A percentile compares a stretch with the other conserved stretches of the same genome.
These are phyloP conservation scores for Ernsta delagoae DNA, from an alignment of 2,888 invertebrate genomes.

Conservation along the genomic window DNA sequence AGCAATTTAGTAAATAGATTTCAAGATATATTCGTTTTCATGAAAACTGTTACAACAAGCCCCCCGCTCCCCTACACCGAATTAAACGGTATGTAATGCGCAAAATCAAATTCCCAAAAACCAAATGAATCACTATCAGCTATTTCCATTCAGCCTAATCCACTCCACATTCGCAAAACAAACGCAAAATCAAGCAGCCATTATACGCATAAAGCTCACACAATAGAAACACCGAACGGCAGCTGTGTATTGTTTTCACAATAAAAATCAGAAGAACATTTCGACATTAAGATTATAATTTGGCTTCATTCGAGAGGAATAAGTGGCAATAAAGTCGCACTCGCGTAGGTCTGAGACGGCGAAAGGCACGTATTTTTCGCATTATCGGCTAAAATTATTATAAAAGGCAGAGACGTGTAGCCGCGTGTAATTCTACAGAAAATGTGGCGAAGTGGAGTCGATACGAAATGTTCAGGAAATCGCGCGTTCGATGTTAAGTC, in stretches of 20 bases:
- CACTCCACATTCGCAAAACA: conserved; percentile 15
- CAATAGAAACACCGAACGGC: conserved; percentile 45
- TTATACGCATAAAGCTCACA: conserved; percentile 45
- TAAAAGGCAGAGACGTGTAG: conserved; percentile 76
- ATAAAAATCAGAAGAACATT: conserved; percentile 56
- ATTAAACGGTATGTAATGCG: too few relatives aligned
- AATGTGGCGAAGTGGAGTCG: conserved; percentile 43
- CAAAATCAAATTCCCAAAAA: too few relatives aligned
- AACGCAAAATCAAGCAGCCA: conserved; percentile 37
- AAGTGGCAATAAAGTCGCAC: conserved; percentile 72
- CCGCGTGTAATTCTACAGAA: conserved; percentile 60
- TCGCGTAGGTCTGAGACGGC: conserved; percentile 69
- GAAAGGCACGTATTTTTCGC: conserved; percentile 81
- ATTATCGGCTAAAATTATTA: conserved; percentile 81
- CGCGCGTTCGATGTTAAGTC: conserved; percentile 52
- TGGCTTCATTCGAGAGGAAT: conserved; percentile 71
- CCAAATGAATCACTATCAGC: conserved; percentile 25
- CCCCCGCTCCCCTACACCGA: too few relatives aligned
- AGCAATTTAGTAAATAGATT: too few relatives aligned
- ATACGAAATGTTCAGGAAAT: conserved; percentile 47
- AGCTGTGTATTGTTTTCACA: conserved; percentile 48
- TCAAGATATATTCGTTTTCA: too few relatives aligned
- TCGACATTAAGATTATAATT: conserved; percentile 67
- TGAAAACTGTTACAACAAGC: too few relatives aligned
- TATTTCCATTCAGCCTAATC: conserved; percentile 21